Evolutionary conservation across 1,140 invertebrate species (phyloP), one percentile per base, ranked within the genome.

Genomic region (Anastatus disparis): DNA sequence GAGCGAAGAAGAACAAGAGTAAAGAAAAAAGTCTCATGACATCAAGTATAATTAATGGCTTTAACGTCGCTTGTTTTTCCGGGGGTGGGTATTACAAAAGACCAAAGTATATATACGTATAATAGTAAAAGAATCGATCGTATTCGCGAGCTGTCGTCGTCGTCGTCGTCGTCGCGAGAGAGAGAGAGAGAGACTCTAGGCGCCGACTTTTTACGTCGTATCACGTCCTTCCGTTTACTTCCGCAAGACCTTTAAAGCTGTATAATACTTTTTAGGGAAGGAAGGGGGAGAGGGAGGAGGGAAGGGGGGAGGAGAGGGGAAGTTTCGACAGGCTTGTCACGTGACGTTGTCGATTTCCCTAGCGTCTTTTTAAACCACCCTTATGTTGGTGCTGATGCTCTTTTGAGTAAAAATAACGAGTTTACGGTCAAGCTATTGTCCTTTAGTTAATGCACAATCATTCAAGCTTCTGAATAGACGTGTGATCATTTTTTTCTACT

Each of bases 41-140:
- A 58, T 38, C 44, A 17, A 13, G 66, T 63, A 71, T 75, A 77
- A 74, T 75, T 73, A 75, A 73, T 73, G 70, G 63, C 68, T 44
- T 46, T 29, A 40, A 20, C 42, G 29, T 66, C 55, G 70, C 72
- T 71, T 71, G 63, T 76, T 76, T 42, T 76, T 66, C 53, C 62
- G 52, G 70, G 50, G n/a, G n/a, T n/a, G n/a, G n/a, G n/a, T n/a
- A n/a, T n/a, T n/a, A 75, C 69, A 72, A 74, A 59, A 64, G 65
- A 48, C 48, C n/a, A n/a, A n/a, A n/a, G n/a, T n/a, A n/a, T n/a
- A n/a, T n/a, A n/a, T n/a, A n/a, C n/a, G n/a, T n/a, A n/a, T n/a
- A n/a, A n/a, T n/a, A n/a, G n/a, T n/a, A n/a, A n/a, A 40, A 61
- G 67, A 65, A 71, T 70, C 68, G 68, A 70, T 70, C 50, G 58